Evolutionary conservation across 1,140 invertebrate genomes (phyloP).

Genomic region (Cotesia glomerata): DNA sequence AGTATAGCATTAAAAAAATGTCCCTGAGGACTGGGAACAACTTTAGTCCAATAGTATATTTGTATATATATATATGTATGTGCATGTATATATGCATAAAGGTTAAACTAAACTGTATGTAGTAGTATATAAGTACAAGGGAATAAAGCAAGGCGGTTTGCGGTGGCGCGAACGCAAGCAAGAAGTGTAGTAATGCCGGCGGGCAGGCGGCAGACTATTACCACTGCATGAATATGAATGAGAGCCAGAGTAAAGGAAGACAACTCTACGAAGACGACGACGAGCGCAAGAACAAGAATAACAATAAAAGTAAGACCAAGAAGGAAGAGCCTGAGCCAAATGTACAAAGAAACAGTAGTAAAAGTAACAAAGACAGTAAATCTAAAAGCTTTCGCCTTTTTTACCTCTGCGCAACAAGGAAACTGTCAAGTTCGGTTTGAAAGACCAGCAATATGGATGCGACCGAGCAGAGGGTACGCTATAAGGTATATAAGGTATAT

Average conservation of each 20-base stretch:
- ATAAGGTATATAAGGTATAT: constrained; percentile 13
- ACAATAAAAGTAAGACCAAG: constrained; percentile 23
- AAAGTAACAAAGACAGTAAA: neutral
- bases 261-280: too few relatives aligned
- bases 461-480: constrained; percentile 14
- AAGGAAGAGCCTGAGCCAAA: constrained; percentile 8
- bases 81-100: too few relatives aligned
- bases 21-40: neutral
- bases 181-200: constrained; percentile 41
- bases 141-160: constrained; percentile 37
- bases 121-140: constrained; percentile 5
- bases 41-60: neutral
- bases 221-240: constrained; percentile 44
- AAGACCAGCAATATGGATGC: constrained; percentile 9
- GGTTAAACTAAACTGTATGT: neutral
- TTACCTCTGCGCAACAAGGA: neutral
- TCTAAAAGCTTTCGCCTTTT: neutral
- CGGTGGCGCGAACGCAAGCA: constrained; percentile 45
- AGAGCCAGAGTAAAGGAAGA: constrained; percentile 22
- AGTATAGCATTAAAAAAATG: neutral
- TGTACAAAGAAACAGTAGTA: neutral
- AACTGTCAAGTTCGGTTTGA: constrained; percentile 9
- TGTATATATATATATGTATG: neutral
- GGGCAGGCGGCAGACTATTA: constrained; percentile 40
- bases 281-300: constrained; percentile 1